These are phyloP conservation scores for Monomorium pharaonis DNA, from an alignment of 1,140 invertebrate species.

Conservation along the genomic window DNA sequence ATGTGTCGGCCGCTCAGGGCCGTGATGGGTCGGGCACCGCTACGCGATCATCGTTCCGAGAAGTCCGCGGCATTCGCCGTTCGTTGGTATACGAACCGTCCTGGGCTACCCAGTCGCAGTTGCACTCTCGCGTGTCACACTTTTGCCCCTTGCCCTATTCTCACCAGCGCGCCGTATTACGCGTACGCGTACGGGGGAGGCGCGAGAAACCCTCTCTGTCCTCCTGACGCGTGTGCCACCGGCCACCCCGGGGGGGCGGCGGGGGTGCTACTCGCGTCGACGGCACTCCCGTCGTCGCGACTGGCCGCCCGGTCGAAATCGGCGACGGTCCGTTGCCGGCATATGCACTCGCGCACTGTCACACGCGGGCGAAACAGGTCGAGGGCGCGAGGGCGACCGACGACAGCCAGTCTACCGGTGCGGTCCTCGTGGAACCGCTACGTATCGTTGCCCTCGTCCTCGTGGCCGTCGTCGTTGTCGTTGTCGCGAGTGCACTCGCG, in stretches of 20 bases:
- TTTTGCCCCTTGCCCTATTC: not conserved
- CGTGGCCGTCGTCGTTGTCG: not conserved
- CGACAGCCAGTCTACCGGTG: not conserved
- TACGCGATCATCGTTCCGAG: constrained; percentile 83
- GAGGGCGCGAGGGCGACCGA: not conserved
- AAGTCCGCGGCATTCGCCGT: constrained; percentile 52
- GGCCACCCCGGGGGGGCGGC: constrained; percentile 4
- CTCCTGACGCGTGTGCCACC: too few species aligned
- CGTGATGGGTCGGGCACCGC: constrained; percentile 81
- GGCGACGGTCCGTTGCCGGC: constrained; percentile 32
- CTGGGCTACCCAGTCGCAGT: too few species aligned
- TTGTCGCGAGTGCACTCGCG: not conserved
- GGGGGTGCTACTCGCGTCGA: constrained; percentile 38
- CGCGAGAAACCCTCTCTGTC: constrained; percentile 8
- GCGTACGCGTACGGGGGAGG: not conserved
- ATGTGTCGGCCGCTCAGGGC: constrained; percentile 86
- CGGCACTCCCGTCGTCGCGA: constrained; percentile 53
- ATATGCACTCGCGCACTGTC: constrained; percentile 76
- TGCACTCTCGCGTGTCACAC: too few species aligned
- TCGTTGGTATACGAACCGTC: too few species aligned
- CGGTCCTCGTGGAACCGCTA: not conserved
- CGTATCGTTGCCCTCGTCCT: not conserved
- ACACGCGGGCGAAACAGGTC: constrained; percentile 62
- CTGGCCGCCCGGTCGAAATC: constrained; percentile 11
- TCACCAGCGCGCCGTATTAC: not conserved